Percentiles rank a stretch among this genome's conserved stretches.
Evolutionary conservation across 2,113 vertebrate genomes (phyloP).

Genomic region (Caretta caretta): DNA sequence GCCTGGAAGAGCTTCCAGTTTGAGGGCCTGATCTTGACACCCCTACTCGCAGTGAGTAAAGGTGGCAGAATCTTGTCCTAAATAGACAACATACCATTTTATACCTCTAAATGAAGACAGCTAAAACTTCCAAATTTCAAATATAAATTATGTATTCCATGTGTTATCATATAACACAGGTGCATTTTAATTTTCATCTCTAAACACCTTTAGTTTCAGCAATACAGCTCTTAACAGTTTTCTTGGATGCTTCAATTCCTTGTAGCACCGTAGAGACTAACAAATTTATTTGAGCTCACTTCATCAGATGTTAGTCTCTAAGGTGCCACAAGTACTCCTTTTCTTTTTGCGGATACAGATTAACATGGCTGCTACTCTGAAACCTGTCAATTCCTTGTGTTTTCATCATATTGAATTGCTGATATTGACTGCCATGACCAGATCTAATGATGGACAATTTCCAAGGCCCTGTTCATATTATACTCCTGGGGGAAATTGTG

Average conservation of each 20-base stretch:
- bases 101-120: background rate
- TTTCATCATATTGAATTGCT: background rate
- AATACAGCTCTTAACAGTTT: background rate
- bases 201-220: constrained; percentile 28
- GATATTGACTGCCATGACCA: background rate
- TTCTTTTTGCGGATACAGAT: no score
- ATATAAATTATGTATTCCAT: background rate
- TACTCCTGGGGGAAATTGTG: no score
- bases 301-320: no score
- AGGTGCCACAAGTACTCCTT: no score
- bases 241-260: background rate
- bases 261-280: background rate
- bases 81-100: background rate
- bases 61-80: background rate
- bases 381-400: background rate
- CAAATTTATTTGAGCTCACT: no score
- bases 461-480: no score
- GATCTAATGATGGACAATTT: background rate
- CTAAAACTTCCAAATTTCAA: background rate
- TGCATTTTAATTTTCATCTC: constrained; percentile 1
- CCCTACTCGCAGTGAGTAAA: background rate
- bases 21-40: background rate
- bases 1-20: background rate
- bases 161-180: background rate
- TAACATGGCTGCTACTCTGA: no score